Percentiles rank a stretch among this genome's conserved stretches.
phyloP scores from a whole-genome alignment of 2,888 invertebrate genomes.

The Drosophila anceps region DNA sequence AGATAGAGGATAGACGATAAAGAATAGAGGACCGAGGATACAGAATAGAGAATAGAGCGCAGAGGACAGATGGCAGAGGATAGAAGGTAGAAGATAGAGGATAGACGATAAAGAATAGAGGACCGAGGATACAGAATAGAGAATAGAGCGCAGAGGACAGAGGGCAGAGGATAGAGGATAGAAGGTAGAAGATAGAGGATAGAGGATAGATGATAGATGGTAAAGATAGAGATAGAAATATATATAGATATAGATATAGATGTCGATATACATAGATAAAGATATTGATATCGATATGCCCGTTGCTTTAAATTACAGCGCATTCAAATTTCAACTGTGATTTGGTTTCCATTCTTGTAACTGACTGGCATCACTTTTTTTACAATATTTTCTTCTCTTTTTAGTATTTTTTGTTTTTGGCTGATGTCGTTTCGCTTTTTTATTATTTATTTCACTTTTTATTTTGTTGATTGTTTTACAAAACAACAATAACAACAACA shows the following conservation, averaged over 20 bases:
- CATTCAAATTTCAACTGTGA: conserved; percentile 47
- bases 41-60: background rate
- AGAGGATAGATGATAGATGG: background rate
- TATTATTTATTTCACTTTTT: conserved; percentile 67
- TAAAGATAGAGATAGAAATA: background rate
- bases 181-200: background rate
- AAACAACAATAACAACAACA: conserved; percentile 57
- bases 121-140: background rate
- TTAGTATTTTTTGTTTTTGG: conserved; percentile 44
- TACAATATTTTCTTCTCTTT: conserved; percentile 27
- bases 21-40: background rate
- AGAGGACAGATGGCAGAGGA: background rate
- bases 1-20: background rate
- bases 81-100: background rate
- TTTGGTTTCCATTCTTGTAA: conserved; percentile 15
- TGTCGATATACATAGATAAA: background rate
- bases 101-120: background rate
- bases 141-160: background rate
- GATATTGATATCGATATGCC: background rate
- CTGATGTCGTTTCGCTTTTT: conserved; percentile 51
- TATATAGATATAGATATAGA: background rate
- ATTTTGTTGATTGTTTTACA: conserved; percentile 76
- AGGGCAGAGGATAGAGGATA: background rate
- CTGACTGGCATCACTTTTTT: conserved; percentile 32
- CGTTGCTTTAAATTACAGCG: conserved; percentile 29